phyloP scores from a whole-genome alignment of 2,888 invertebrate species.

The Acheta domesticus region DNA sequence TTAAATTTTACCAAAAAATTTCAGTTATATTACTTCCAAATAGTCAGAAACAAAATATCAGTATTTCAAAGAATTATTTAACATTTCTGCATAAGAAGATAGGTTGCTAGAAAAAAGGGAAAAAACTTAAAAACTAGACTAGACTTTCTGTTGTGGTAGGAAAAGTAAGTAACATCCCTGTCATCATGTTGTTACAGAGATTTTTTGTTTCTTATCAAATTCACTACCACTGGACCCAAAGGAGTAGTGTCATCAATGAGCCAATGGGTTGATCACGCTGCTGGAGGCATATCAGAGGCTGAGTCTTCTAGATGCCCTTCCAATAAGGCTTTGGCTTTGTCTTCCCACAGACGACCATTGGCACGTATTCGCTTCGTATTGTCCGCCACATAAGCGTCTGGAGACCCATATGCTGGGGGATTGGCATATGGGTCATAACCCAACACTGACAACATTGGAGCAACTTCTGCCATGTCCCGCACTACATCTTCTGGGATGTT shows the following conservation, averaged over 20 bases:
- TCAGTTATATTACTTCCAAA: not conserved
- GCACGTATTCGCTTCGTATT: constrained; percentile 52
- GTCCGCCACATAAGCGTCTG: constrained; percentile 70
- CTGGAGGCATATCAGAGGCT: constrained; percentile 33
- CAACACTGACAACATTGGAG: constrained; percentile 84
- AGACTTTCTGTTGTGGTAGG: constrained; percentile 10
- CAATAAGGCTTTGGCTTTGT: constrained; percentile 39
- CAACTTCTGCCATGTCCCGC: constrained; percentile 85
- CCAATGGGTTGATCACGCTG: constrained; percentile 18
- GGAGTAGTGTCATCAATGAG: not conserved
- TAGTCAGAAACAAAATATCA: not conserved
- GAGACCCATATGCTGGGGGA: constrained; percentile 90
- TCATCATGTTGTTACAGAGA: not conserved
- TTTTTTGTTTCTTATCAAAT: not conserved
- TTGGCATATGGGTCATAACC: constrained; percentile 96
- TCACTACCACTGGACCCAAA: constrained; percentile 18
- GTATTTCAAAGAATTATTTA: not conserved
- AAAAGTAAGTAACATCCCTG: not conserved
- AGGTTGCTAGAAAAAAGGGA: not conserved
- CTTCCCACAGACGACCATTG: constrained; percentile 39
- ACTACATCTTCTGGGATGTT: constrained; percentile 87
- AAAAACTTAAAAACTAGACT: not conserved
- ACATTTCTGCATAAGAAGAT: not conserved
- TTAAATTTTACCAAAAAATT: not conserved
- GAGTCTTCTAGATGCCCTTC: constrained; percentile 34